phyloP scores from a whole-genome alignment of 2,888 invertebrate species.

The Lottia gigantea region DNA sequence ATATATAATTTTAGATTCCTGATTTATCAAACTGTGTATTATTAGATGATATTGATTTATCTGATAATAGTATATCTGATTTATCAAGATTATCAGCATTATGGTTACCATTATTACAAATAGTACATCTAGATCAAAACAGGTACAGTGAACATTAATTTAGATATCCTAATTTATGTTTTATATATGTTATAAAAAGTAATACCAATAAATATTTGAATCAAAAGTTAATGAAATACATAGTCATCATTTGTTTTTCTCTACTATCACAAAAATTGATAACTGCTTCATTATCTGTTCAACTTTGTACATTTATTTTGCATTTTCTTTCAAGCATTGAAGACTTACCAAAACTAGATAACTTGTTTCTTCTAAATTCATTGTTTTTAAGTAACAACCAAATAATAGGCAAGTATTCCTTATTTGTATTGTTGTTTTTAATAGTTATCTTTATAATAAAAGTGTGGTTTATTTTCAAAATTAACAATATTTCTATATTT shows the following conservation, averaged over 20 bases:
- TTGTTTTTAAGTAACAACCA: slow-evolving; percentile 57
- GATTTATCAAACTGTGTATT: slow-evolving; percentile 60
- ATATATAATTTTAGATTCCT: slow-evolving; percentile 49
- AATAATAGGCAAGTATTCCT: slow-evolving; percentile 50
- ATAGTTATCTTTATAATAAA: not conserved
- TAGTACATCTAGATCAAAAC: slow-evolving; percentile 52
- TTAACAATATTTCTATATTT: not conserved
- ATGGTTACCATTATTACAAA: slow-evolving; percentile 59
- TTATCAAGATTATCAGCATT: slow-evolving; percentile 35
- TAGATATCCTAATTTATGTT: too few relatives aligned
- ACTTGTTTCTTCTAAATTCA: slow-evolving; percentile 41
- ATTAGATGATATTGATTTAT: slow-evolving; percentile 46
- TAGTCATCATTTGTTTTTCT: too few relatives aligned
- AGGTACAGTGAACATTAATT: slow-evolving; percentile 43
- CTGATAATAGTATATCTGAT: slow-evolving; percentile 61
- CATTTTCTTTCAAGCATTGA: slow-evolving; percentile 36
- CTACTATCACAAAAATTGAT: too few relatives aligned
- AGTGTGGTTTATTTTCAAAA: not conserved
- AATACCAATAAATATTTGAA: too few relatives aligned
- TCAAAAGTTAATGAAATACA: too few relatives aligned
- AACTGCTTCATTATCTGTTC: too few relatives aligned
- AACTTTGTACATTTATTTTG: slow-evolving; percentile 10
- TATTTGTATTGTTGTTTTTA: too few relatives aligned
- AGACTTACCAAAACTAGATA: slow-evolving; percentile 32
- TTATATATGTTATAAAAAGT: too few relatives aligned